A percentile compares a stretch with the other conserved stretches of the same genome.
These are phyloP conservation scores for Platycheirus albimanus DNA, from an alignment of 2,888 invertebrate species.

Conservation along the genomic window DNA sequence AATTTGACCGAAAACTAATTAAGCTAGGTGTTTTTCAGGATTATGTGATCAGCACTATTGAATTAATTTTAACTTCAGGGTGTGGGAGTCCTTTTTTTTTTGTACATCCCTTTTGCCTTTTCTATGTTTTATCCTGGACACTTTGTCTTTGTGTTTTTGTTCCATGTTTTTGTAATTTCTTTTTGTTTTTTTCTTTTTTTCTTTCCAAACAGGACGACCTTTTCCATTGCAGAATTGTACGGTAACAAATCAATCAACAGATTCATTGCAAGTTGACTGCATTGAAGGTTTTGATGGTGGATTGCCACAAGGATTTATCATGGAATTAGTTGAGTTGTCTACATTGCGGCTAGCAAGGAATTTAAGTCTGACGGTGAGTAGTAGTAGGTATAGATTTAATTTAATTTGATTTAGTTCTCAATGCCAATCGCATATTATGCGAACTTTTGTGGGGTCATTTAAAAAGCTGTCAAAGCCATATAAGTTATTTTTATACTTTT, in stretches of 20 bases:
- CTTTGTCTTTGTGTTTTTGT: too few relatives aligned
- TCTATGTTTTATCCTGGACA: background rate
- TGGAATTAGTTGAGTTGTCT: slow-evolving; percentile 90
- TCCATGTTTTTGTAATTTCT: slow-evolving; percentile 23
- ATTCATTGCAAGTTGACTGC: slow-evolving; percentile 93
- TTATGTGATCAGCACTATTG: slow-evolving; percentile 63
- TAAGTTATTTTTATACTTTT: too few relatives aligned
- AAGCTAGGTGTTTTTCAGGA: slow-evolving; percentile 44
- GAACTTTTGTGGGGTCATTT: too few relatives aligned
- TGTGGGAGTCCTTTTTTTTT: background rate
- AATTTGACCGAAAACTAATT: slow-evolving; percentile 66
- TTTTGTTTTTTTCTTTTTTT: slow-evolving; percentile 4
- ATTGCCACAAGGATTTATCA: slow-evolving; percentile 92
- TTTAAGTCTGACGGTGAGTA: slow-evolving; percentile 81
- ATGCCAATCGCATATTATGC: too few relatives aligned
- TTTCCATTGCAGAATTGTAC: slow-evolving; percentile 94
- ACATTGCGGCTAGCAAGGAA: slow-evolving; percentile 84
- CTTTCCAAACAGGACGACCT: slow-evolving; percentile 88
- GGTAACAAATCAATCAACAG: slow-evolving; percentile 93
- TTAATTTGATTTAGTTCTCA: background rate
- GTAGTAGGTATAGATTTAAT: slow-evolving; percentile 8
- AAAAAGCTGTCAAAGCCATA: too few relatives aligned
- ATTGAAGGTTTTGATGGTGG: slow-evolving; percentile 94
- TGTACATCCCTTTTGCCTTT: too few relatives aligned
- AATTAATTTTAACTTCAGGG: slow-evolving; percentile 35